Evolutionary conservation across 2,113 vertebrate genomes (phyloP), one percentile per base, ranked within the genome.

Genomic region (Mola mola): DNA sequence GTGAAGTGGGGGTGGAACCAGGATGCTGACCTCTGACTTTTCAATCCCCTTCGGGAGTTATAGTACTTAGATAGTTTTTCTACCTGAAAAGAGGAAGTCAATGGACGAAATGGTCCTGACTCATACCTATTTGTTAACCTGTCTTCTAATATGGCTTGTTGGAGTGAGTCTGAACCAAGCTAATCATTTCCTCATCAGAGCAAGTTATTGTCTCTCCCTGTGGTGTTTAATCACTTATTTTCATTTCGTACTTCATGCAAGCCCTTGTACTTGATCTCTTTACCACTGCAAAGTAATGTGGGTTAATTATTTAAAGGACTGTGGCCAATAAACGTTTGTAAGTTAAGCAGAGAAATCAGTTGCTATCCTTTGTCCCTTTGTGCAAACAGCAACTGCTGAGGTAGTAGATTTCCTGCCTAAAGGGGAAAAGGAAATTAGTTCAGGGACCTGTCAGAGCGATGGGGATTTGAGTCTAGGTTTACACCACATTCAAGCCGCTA

Each of bases 241-340:
- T 66, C 6, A 11, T 26, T 51, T 38, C 16, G 48, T 59, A 26
- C 34, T 52, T 47, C 5, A 52, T 5, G 31, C 10, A n/a, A 21
- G 15, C 56, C 25, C 25, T 43, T 60, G 29, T 34, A 29, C n/a
- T n/a, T n/a, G 42, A 57, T 28, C 49, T 13, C 31, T 34, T 69
- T 60, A 33, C 73, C 22, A 48, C 69, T 43, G 78, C 19, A 29
- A 33, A 21, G 31, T 31, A 28, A 50, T 26, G 33, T 73, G 85
- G 72, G 90, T 94, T 84, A 94, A 94, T 95, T 93, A 95, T 95
- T 43, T 94, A 90, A 94, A 79, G 43, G 69, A 77, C 76, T 72
- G 24, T 71, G 64, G 57, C 78, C 56, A 66, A n/a, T n/a, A n/a
- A n/a, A n/a, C 4, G 33, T 64, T 63, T 46, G 25, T 51, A 31